A percentile compares a stretch with the other conserved stretches of the same genome.
These are phyloP conservation scores for Microplitis manilae DNA, from an alignment of 2,888 invertebrate species.

Conservation along the genomic window DNA sequence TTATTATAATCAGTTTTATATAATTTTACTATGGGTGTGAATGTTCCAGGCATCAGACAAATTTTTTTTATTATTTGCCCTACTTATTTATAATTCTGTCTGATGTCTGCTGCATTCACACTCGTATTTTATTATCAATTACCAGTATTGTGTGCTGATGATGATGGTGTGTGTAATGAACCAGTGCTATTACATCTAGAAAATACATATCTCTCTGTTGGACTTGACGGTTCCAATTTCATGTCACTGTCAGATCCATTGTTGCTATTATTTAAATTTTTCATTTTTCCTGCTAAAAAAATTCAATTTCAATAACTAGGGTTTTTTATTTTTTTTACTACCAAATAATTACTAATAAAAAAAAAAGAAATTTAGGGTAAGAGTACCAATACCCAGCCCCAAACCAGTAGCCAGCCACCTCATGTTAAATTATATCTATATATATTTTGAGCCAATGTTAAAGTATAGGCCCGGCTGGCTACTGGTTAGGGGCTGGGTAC, in stretches of 20 bases:
- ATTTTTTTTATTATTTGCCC: too few relatives aligned
- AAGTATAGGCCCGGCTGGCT: too few relatives aligned
- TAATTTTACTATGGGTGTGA: too few relatives aligned
- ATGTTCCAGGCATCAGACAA: too few relatives aligned
- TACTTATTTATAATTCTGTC: too few relatives aligned
- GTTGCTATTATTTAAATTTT: constrained; percentile 52
- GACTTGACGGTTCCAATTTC: constrained; percentile 77
- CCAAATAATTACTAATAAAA: background rate
- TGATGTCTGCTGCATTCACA: background rate
- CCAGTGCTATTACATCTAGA: constrained; percentile 84
- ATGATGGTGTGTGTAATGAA: constrained; percentile 84
- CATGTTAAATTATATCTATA: too few relatives aligned
- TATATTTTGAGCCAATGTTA: too few relatives aligned
- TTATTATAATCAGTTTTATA: too few relatives aligned
- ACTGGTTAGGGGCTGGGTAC: too few relatives aligned
- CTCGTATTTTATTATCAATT: constrained; percentile 38
- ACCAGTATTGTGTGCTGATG: constrained; percentile 87
- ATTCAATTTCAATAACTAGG: background rate
- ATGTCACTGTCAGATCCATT: constrained; percentile 67
- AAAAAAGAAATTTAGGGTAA: background rate
- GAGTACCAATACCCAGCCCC: too few relatives aligned
- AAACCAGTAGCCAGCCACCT: too few relatives aligned
- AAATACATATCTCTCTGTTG: constrained; percentile 76
- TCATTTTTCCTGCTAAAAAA: constrained; percentile 22
- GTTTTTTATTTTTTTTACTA: background rate